phyloP scores from a whole-genome alignment of 2,888 invertebrate genomes.

The Unio pictorum region DNA sequence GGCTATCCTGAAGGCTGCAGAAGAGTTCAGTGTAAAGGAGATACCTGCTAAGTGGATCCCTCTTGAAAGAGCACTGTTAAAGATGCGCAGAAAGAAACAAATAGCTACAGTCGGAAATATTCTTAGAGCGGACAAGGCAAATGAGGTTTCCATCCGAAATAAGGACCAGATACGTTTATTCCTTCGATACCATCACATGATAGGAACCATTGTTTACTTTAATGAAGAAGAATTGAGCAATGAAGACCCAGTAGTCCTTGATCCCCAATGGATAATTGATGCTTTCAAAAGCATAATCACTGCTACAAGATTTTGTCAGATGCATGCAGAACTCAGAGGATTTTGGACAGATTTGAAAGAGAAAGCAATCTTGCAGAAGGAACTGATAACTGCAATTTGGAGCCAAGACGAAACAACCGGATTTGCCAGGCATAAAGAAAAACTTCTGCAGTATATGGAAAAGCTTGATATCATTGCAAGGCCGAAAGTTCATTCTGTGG shows the following conservation, averaged over 20 bases:
- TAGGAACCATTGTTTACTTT: constrained; percentile 27
- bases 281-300: constrained; percentile 33
- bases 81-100: constrained; percentile 18
- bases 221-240: constrained; percentile 23
- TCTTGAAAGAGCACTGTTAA: constrained; percentile 16
- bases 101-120: constrained; percentile 21
- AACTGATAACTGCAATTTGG: constrained; percentile 28
- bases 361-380: constrained; percentile 26
- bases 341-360: constrained; percentile 31
- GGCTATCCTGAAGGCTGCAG: constrained; percentile 31
- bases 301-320: constrained; percentile 21
- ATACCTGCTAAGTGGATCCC: constrained; percentile 19
- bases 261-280: constrained; percentile 38
- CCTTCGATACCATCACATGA: constrained; percentile 35
- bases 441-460: constrained; percentile 29
- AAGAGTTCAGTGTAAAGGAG: constrained; percentile 13
- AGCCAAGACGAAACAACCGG: constrained; percentile 13
- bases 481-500: constrained; percentile 24
- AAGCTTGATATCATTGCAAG: constrained; percentile 34
- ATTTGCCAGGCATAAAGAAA: constrained; percentile 17
- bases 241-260: constrained; percentile 22
- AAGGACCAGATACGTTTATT: constrained; percentile 28
- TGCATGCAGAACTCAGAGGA: constrained; percentile 17
- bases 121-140: constrained; percentile 13
- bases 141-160: constrained; percentile 23